phyloP scores from a whole-genome alignment of 2,888 invertebrate species.

The Stenodema calcarata region DNA sequence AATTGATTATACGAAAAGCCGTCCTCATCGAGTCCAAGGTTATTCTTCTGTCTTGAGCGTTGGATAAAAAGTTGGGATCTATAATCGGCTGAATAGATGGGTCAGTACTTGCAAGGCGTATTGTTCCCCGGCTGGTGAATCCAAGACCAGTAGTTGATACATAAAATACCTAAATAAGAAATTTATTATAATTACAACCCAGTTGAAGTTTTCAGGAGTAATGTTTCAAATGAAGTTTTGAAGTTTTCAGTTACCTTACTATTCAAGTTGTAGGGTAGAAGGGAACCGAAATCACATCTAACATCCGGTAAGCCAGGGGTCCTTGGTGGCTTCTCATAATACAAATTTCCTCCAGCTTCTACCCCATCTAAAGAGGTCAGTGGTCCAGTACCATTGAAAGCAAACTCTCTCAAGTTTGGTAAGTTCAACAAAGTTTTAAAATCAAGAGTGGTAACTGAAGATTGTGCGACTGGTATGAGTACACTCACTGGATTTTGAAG shows the following conservation, averaged over 20 bases:
- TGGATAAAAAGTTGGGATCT: constrained; percentile 71
- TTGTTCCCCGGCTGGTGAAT: constrained; percentile 71
- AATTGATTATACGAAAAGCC: constrained; percentile 66
- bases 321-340: constrained; percentile 19
- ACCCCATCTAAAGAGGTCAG: constrained; percentile 50
- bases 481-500: constrained; percentile 49
- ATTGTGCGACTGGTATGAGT: background rate
- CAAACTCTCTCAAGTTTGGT: constrained; percentile 12
- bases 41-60: constrained; percentile 70
- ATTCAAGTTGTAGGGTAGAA: constrained; percentile 61
- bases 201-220: background rate
- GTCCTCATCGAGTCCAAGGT: constrained; percentile 68
- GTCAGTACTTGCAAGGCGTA: constrained; percentile 69
- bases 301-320: constrained; percentile 49
- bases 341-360: constrained; percentile 48
- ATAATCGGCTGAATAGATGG: constrained; percentile 71
- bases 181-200: too few relatives aligned
- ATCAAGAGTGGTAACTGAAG: constrained; percentile 5
- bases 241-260: too few relatives aligned
- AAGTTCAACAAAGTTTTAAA: background rate
- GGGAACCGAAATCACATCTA: constrained; percentile 49
- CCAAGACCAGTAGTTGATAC: constrained; percentile 61
- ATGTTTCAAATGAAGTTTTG: constrained; percentile 68
- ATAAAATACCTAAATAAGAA: too few relatives aligned
- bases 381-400: constrained; percentile 46